These are phyloP conservation scores for Anolis apletophallus DNA, from an alignment of 2,797 vertebrate genomes.

Conservation along the genomic window DNA sequence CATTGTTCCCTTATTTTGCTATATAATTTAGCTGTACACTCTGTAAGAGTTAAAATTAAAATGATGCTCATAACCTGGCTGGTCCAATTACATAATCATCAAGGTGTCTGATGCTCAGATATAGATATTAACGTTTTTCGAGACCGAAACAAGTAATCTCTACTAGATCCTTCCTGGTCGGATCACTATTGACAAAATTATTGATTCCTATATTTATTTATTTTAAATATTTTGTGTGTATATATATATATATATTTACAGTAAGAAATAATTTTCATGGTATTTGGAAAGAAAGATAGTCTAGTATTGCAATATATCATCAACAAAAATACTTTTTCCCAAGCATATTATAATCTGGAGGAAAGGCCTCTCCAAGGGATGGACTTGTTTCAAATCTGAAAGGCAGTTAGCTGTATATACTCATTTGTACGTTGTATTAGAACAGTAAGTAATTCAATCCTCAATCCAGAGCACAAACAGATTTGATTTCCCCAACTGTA, in stretches of 20 bases:
- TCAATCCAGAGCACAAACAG: background rate
- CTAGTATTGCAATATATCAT: slow-evolving; percentile 3
- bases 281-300: slow-evolving; percentile 34
- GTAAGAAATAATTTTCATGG: background rate
- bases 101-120: background rate
- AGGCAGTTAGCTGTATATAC: background rate
- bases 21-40: background rate
- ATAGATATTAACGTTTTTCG: slow-evolving; percentile 23
- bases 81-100: background rate
- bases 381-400: background rate
- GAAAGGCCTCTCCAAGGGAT: background rate
- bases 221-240: background rate
- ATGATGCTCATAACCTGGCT: slow-evolving; percentile 14
- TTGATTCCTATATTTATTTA: slow-evolving; percentile 24
- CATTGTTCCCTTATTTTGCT: background rate
- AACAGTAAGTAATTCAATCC: slow-evolving; percentile 14
- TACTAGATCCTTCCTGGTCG: slow-evolving; percentile 34
- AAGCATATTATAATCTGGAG: background rate
- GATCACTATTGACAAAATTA: slow-evolving; percentile 33
- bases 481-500: slow-evolving; percentile 47
- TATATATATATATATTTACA: background rate
- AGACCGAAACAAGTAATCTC: slow-evolving; percentile 12
- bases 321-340: background rate
- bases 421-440: background rate
- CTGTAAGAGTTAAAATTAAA: slow-evolving; percentile 1